phyloP scores from a whole-genome alignment of 2,888 invertebrate genomes.

The Oscheius sp. region DNA sequence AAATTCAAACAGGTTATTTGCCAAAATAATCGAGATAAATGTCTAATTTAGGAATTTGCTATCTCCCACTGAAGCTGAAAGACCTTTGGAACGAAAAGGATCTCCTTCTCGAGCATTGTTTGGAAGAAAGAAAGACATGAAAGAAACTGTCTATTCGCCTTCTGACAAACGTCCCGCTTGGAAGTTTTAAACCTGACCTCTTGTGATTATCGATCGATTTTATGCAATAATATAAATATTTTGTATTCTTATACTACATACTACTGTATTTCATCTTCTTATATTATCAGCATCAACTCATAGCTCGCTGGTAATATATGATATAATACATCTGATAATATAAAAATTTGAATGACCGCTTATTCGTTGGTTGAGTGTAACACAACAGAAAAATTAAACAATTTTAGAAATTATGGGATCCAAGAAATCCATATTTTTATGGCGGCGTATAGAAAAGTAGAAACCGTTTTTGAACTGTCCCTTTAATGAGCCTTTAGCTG shows the following conservation, averaged over 20 bases:
- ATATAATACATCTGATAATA: too few species aligned
- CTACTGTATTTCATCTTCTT: too few species aligned
- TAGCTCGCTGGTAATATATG: too few species aligned
- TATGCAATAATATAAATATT: background rate
- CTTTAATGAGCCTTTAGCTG: too few species aligned
- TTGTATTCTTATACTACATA: background rate
- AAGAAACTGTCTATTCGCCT: conserved; percentile 7
- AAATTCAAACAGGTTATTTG: conserved; percentile 45
- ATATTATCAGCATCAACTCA: too few species aligned
- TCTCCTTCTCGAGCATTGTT: conserved; percentile 62
- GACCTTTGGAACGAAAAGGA: conserved; percentile 50
- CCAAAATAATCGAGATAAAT: background rate
- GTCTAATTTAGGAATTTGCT: conserved; percentile 52
- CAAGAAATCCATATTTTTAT: too few species aligned
- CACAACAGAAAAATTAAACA: too few species aligned
- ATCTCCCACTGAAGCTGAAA: conserved; percentile 60
- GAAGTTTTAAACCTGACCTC: conserved; percentile 60
- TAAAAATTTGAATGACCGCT: too few species aligned
- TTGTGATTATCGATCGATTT: background rate
- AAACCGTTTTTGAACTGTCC: too few species aligned
- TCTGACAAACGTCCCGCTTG: conserved; percentile 59
- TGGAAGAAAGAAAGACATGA: conserved; percentile 53
- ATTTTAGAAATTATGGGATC: too few species aligned
- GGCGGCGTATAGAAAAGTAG: too few species aligned
- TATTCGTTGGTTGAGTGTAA: too few species aligned